These are phyloP conservation scores for Troilus luridus DNA, from an alignment of 2,888 invertebrate genomes.

Conservation along the genomic window DNA sequence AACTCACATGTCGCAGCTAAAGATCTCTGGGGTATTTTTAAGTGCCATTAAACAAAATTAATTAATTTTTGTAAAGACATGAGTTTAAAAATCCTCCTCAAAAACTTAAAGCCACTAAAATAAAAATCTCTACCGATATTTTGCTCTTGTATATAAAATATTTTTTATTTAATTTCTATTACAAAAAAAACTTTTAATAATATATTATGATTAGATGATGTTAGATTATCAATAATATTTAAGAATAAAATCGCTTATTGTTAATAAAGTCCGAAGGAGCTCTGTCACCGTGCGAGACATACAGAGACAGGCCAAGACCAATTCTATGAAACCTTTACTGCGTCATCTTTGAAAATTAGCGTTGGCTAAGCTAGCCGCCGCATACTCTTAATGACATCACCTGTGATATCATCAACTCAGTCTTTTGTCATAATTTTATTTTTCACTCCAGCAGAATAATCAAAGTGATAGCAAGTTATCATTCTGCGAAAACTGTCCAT, in stretches of 20 bases:
- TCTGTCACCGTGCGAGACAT: background rate
- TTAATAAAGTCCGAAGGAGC: background rate
- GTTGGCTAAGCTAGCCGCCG: background rate
- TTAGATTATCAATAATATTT: no score
- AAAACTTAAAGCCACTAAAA: no score
- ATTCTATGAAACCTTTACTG: background rate
- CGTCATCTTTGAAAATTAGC: background rate
- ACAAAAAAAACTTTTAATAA: no score
- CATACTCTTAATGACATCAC: constrained; percentile 24
- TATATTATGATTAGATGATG: no score
- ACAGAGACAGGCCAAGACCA: background rate
- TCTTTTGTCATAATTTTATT: background rate
- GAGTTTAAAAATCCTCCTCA: no score
- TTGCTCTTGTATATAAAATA: no score
- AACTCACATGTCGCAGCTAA: no score
- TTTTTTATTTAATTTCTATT: no score
- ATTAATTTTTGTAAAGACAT: no score
- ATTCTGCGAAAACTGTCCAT: background rate
- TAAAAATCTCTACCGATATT: no score
- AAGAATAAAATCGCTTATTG: background rate
- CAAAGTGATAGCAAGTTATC: background rate
- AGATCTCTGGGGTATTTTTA: no score
- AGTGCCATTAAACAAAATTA: no score
- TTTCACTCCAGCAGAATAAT: background rate
- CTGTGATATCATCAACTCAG: background rate